phyloP scores from a whole-genome alignment of 1,140 invertebrate species.

The Ctenoplectra terminalis region DNA sequence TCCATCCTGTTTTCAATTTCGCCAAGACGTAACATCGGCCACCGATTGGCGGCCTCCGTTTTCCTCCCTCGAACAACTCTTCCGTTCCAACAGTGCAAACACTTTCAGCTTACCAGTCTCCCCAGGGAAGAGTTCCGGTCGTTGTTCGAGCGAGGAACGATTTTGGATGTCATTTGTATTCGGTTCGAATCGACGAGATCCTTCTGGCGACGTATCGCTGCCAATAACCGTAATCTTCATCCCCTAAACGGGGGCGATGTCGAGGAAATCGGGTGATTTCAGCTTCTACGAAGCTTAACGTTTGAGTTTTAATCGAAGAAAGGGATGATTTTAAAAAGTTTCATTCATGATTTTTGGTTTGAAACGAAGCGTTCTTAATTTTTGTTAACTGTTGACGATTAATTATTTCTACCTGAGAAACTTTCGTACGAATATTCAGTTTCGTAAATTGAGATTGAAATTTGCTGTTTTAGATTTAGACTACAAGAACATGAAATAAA shows the following conservation, averaged over 20 bases:
- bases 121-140: neutral
- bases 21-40: slow-evolving; percentile 52
- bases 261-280: too few species aligned
- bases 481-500: too few species aligned
- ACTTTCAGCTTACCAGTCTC: slow-evolving; percentile 17
- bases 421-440: too few species aligned
- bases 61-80: neutral
- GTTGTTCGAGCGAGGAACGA: neutral
- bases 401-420: too few species aligned
- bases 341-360: neutral
- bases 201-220: neutral
- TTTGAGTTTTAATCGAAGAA: neutral
- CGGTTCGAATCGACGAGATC: neutral
- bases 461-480: too few species aligned
- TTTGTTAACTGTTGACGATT: too few species aligned
- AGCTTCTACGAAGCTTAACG: too few species aligned
- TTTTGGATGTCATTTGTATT: slow-evolving; percentile 25
- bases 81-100: neutral
- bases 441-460: too few species aligned
- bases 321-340: neutral
- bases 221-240: slow-evolving; percentile 20
- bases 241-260: neutral
- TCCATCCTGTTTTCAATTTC: slow-evolving; percentile 70
- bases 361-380: neutral
- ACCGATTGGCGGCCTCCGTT: neutral